A percentile compares a stretch with the other conserved stretches of the same genome.
phyloP scores from a whole-genome alignment of 2,888 invertebrate genomes.

The Cylloceria caligata region DNA sequence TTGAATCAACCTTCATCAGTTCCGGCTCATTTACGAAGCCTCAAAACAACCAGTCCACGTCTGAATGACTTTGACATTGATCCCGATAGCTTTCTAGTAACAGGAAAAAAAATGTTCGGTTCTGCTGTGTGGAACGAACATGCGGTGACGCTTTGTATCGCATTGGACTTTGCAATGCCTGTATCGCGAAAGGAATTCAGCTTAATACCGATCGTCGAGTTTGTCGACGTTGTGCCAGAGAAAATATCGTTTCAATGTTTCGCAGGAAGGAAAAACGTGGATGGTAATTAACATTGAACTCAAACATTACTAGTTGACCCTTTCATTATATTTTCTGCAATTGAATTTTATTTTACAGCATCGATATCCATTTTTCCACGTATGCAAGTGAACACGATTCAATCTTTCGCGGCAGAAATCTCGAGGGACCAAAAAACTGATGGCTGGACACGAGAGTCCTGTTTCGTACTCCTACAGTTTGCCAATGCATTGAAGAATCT shows the following conservation, averaged over 20 bases:
- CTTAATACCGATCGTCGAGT: constrained; percentile 91
- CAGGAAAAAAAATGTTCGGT: constrained; percentile 91
- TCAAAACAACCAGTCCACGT: constrained; percentile 91
- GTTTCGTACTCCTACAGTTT: constrained; percentile 92
- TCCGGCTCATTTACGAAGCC: constrained; percentile 89
- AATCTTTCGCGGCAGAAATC: constrained; percentile 88
- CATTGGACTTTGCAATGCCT: constrained; percentile 88
- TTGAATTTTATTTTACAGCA: constrained; percentile 85
- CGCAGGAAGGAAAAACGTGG: constrained; percentile 87
- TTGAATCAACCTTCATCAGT: constrained; percentile 90
- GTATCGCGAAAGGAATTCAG: constrained; percentile 87
- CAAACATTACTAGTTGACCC: not conserved
- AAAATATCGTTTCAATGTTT: constrained; percentile 87
- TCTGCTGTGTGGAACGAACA: constrained; percentile 89
- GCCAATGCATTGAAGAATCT: constrained; percentile 93
- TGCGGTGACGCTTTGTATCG: constrained; percentile 85
- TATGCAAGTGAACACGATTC: constrained; percentile 91
- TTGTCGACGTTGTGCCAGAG: constrained; percentile 91
- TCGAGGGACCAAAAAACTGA: constrained; percentile 85
- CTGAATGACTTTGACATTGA: constrained; percentile 91
- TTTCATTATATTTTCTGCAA: constrained; percentile 30
- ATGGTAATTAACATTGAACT: constrained; percentile 86
- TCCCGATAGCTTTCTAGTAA: constrained; percentile 85
- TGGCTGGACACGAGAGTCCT: constrained; percentile 88
- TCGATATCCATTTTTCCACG: constrained; percentile 91